Evolutionary conservation across 2,797 vertebrate genomes (phyloP).

Genomic region (Hirundo rustica): DNA sequence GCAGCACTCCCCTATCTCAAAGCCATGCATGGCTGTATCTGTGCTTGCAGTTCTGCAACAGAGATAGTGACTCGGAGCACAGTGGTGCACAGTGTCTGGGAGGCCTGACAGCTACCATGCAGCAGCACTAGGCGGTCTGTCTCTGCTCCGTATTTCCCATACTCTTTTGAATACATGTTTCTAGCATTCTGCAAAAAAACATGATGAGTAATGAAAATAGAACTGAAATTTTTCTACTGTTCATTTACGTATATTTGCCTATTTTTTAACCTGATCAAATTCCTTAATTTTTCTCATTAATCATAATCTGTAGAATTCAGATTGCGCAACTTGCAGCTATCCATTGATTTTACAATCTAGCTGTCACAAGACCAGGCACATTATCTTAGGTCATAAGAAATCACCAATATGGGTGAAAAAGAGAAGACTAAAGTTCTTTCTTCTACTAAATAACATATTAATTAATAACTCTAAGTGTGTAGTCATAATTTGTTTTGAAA

Average conservation of each 20-base stretch:
- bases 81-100: not conserved
- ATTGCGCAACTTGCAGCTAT: not conserved
- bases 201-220: not conserved
- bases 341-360: not conserved
- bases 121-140: not conserved
- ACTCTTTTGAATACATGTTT: not conserved
- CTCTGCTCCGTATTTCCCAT: not conserved
- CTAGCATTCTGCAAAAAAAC: not conserved
- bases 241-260: not conserved
- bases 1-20: not conserved
- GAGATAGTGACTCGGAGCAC: fast-evolving
- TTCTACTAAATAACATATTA: not conserved
- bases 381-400: not conserved
- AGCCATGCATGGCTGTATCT: not conserved
- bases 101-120: not conserved
- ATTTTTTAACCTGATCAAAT: not conserved
- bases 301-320: not conserved
- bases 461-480: not conserved
- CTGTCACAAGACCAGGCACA: not conserved
- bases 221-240: not conserved
- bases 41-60: not conserved
- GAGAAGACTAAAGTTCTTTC: not conserved
- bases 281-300: not conserved
- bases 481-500: not conserved
- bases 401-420: not conserved